Base-by-base conservation (phyloP, 2,113 vertebrate genomes). In the Meriones unguiculatus region DNA sequence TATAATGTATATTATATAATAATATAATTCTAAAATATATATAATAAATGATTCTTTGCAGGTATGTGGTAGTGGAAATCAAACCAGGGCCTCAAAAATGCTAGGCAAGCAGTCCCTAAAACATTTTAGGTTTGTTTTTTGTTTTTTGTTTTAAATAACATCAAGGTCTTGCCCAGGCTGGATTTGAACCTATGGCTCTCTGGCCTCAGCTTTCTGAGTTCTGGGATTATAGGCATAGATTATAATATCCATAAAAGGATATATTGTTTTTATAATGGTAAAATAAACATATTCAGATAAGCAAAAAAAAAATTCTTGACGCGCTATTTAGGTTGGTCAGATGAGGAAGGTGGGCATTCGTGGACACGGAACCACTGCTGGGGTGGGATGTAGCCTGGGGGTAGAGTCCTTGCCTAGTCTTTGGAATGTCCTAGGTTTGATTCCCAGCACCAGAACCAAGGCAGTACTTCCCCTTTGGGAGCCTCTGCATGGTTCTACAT, bases 211-310 rank as follows among this genome's bases (percentile, higher is more conserved):
- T 22, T 80, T 67, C 64, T 69, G 30, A 35, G 30, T 57, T 35
- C 67, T 88, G 52, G 24, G 6, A 72, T 88, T 86, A 12, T 46
- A 46, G 5, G 41, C 2, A 5, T 50, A 50, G 65, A 65, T 86
- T 41, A 67, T 32, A 67, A 50, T 67, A 86, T 41, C 65, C 50
- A 57, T 18, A 65, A 64, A 84, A 25, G 20, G 11, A 67, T 46
- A 0, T 76, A n/a, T 85, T 69, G 65, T 96, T 94, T 96, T 95
- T 87, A 76, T 52, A 87, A 64, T 78, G 15, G n/a, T 41, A 80
- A 86, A 94, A 94, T 25, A 70, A 30, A 81, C 38, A 72, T 84
- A 73, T 35, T 84, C 54, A 89, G 95, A 78, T 86, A 67, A 67
- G 62, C 57, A n/a, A 64, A 81, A 89, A 85, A 64, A 28, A 2